Conservation (phyloP, 2,113 vertebrate genomes). For the Microcebus jonahi region DNA sequence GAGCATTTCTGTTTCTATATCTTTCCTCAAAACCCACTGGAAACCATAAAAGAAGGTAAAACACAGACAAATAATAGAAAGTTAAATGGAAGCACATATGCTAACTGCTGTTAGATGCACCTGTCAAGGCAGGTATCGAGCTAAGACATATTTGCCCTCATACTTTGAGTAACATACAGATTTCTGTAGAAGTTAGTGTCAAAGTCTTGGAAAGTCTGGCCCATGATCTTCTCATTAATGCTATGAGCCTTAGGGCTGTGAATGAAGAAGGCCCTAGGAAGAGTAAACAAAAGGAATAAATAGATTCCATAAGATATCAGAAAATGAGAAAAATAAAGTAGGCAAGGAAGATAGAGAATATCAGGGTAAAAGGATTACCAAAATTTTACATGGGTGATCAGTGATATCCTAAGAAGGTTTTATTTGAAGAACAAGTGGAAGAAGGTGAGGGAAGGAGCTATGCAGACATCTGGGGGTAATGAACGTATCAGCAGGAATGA, state of each 20-base stretch:
- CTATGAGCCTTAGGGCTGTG: neutral
- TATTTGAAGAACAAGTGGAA: neutral
- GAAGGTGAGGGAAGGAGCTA: neutral
- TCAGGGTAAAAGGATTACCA: neutral
- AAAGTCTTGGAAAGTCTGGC: neutral
- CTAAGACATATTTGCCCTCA: neutral
- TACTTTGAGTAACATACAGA: neutral
- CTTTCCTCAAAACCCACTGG: neutral
- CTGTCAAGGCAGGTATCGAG: neutral
- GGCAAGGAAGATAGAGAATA: neutral
- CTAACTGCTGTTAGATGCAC: neutral
- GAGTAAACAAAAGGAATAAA: neutral
- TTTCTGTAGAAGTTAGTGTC: neutral
- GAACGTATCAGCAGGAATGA: neutral
- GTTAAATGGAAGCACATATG: neutral
- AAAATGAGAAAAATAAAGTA: neutral
- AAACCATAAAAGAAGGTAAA: constrained; percentile 41
- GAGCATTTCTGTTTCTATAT: neutral
- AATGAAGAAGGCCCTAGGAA: neutral
- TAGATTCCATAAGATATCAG: neutral
- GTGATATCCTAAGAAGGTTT: neutral
- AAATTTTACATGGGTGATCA: neutral
- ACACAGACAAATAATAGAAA: neutral
- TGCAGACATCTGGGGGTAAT: neutral
- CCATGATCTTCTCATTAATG: neutral